Conservation (phyloP, 2,797 vertebrate genomes). For the Myotis vivesi region DNA sequence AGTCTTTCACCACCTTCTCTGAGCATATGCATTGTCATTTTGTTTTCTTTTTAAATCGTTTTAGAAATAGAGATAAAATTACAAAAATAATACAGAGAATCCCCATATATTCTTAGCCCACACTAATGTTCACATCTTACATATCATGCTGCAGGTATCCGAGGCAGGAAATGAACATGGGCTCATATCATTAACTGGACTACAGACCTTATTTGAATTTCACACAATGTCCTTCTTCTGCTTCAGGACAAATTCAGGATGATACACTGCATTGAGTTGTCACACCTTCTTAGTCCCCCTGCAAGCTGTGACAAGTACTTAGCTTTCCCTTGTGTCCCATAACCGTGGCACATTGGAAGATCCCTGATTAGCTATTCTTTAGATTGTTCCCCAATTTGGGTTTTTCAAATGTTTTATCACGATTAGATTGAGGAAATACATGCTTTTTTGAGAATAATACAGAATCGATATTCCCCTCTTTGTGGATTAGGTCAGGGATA, state of each 20-base stretch:
- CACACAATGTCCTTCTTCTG: background rate
- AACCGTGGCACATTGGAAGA: background rate
- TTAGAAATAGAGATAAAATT: background rate
- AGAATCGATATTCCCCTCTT: background rate
- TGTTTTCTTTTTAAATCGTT: background rate
- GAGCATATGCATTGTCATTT: background rate
- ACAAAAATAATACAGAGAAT: background rate
- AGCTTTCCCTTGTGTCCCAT: background rate
- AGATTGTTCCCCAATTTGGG: background rate
- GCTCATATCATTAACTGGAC: background rate
- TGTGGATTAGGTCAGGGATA: background rate
- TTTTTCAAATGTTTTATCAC: background rate
- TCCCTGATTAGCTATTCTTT: background rate
- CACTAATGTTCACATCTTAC: background rate
- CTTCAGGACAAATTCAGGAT: background rate
- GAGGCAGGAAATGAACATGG: background rate
- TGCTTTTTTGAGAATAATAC: background rate
- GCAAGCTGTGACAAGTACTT: background rate
- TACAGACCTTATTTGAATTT: background rate
- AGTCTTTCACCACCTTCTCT: background rate
- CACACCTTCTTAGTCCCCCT: background rate
- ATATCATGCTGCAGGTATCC: background rate
- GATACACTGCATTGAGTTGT: background rate
- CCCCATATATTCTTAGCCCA: background rate
- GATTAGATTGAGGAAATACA: background rate